Evolutionary conservation across 2,797 vertebrate species (phyloP).

Genomic region (Diglossa cyanea): DNA sequence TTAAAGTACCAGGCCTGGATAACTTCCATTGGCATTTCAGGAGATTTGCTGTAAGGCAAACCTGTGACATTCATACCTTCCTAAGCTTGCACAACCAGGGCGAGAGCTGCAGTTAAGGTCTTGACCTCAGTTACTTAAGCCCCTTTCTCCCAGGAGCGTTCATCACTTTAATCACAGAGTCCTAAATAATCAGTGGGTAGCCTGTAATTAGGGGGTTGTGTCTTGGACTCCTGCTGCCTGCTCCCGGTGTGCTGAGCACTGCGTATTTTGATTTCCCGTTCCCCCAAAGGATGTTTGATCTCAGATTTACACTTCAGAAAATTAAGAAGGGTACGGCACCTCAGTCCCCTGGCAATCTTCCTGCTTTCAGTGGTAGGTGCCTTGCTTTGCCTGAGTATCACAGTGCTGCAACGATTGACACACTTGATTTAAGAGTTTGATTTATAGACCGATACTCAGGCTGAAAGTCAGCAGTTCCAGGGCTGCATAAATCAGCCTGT

Average conservation of each 20-base stretch:
- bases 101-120: conserved; percentile 52
- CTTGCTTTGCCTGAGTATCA: neutral
- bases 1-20: conserved; percentile 33
- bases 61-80: conserved; percentile 65
- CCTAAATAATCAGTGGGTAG: conserved; percentile 69
- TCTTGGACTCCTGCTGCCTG: conserved; percentile 61
- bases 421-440: conserved; percentile 65
- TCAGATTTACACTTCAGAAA: conserved; percentile 61
- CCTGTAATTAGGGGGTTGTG: conserved; percentile 70
- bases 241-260: conserved; percentile 48
- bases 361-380: conserved; percentile 54
- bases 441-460: conserved; percentile 64
- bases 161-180: conserved; percentile 67
- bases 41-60: conserved; percentile 55
- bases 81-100: conserved; percentile 10
- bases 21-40: conserved; percentile 42
- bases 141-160: conserved; percentile 64
- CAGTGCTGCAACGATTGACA: conserved; percentile 38
- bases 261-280: conserved; percentile 53
- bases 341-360: conserved; percentile 50
- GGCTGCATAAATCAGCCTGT: conserved; percentile 59
- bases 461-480: conserved; percentile 68
- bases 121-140: conserved; percentile 68
- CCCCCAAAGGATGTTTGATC: conserved; percentile 58
- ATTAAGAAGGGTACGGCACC: conserved; percentile 36